These are phyloP conservation scores for Boleophthalmus pectinirostris DNA, from an alignment of 2,113 vertebrate species.

Conservation along the genomic window DNA sequence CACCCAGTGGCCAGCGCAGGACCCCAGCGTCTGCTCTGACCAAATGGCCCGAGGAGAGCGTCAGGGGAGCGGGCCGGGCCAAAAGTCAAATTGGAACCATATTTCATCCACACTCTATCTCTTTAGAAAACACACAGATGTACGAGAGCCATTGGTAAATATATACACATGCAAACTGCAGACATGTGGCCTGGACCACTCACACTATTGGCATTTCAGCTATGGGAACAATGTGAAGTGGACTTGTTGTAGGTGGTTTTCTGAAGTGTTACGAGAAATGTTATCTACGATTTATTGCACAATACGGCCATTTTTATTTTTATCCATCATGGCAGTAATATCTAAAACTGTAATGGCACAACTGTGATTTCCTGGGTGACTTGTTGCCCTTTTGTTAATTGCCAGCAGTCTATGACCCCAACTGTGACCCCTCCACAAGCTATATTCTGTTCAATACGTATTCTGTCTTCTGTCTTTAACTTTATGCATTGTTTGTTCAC, in stretches of 20 bases:
- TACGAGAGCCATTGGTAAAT: slow-evolving; percentile 34
- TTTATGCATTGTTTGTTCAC: too few species aligned
- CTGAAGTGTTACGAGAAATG: background rate
- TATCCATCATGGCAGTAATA: background rate
- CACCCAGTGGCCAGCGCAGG: slow-evolving; percentile 18
- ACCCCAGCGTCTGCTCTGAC: slow-evolving; percentile 47
- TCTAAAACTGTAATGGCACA: background rate
- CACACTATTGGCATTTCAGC: slow-evolving; percentile 61
- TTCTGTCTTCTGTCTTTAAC: background rate
- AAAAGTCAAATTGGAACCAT: slow-evolving; percentile 70
- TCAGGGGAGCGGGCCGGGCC: slow-evolving; percentile 43
- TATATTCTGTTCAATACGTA: background rate
- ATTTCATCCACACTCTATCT: slow-evolving; percentile 53
- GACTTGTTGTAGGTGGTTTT: slow-evolving; percentile 13
- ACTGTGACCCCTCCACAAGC: background rate
- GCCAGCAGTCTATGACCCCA: background rate
- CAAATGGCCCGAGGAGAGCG: slow-evolving; percentile 57
- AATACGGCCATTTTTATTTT: background rate
- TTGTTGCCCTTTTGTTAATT: background rate
- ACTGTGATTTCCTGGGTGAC: background rate
- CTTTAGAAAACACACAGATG: slow-evolving; percentile 49
- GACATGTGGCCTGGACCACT: slow-evolving; percentile 30
- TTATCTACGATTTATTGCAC: background rate
- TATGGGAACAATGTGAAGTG: slow-evolving; percentile 55
- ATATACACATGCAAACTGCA: slow-evolving; percentile 36